phyloP scores from a whole-genome alignment of 2,113 vertebrate genomes.

The Prietella phreatophila region DNA sequence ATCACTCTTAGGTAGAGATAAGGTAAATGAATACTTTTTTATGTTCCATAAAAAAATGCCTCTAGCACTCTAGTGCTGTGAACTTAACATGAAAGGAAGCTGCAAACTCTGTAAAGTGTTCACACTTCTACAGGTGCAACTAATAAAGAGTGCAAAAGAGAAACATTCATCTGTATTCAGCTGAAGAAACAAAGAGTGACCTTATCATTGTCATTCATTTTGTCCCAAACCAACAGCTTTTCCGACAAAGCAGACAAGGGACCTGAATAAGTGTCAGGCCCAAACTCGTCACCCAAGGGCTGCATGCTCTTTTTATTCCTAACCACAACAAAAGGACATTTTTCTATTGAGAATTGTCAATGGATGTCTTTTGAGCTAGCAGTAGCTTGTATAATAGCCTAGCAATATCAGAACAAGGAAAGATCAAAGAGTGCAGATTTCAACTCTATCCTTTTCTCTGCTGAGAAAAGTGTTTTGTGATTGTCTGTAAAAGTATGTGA shows the following conservation, averaged over 20 bases:
- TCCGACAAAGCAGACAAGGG: not conserved
- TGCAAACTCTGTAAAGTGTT: not conserved
- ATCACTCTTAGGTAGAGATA: too few relatives aligned
- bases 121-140: not conserved
- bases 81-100: not conserved
- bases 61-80: not conserved
- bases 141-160: not conserved
- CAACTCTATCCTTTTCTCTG: not conserved
- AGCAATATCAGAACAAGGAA: not conserved
- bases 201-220: constrained; percentile 15
- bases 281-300: constrained; percentile 57
- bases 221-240: not conserved
- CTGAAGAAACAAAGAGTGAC: not conserved
- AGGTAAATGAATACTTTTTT: not conserved
- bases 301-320: constrained; percentile 4
- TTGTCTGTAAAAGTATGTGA: constrained; percentile 2
- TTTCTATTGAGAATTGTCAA: constrained; percentile 4
- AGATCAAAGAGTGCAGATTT: constrained; percentile 20
- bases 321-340: constrained; percentile 13
- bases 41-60: not conserved
- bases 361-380: constrained; percentile 8
- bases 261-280: constrained; percentile 58
- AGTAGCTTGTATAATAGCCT: not conserved
- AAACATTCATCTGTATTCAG: not conserved
- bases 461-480: not conserved